These are phyloP conservation scores for Muntiacus muntjak DNA, from an alignment of 2,113 vertebrate species.

Conservation along the genomic window DNA sequence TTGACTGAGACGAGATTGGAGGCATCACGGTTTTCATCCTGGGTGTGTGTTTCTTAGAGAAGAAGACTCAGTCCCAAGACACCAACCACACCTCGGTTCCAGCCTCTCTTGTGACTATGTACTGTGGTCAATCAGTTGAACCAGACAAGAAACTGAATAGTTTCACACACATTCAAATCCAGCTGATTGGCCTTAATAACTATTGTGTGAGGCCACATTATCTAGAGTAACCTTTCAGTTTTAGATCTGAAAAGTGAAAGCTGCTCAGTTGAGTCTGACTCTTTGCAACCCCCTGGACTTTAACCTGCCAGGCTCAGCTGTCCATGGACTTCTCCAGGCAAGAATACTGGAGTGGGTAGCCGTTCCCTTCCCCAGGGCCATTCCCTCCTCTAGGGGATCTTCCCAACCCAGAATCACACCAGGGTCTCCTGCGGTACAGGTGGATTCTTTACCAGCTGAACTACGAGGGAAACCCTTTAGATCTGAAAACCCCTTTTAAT, in stretches of 20 bases:
- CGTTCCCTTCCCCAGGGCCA: not conserved
- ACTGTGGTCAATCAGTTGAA: accelerated
- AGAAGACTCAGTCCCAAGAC: not conserved
- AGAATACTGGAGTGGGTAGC: not conserved
- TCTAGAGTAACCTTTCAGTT: not conserved
- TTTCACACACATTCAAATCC: accelerated
- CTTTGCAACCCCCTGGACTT: not conserved
- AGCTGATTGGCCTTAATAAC: not conserved
- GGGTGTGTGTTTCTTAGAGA: not conserved
- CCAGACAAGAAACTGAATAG: not conserved
- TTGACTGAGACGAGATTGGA: not conserved
- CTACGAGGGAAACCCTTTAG: not conserved
- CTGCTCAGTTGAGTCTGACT: not conserved
- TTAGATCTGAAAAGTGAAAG: not conserved
- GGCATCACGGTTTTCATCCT: not conserved
- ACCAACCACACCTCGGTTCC: not conserved
- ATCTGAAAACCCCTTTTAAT: not conserved
- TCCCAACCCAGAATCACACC: not conserved
- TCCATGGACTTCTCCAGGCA: not conserved
- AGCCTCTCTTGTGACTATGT: accelerated
- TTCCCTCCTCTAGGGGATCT: not conserved
- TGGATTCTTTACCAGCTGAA: not conserved
- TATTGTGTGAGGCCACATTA: accelerated
- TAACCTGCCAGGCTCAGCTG: not conserved
- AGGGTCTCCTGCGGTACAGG: not conserved